Percentiles rank a stretch among this genome's conserved stretches.
Conservation (phyloP, 2,113 vertebrate genomes). For the Gambusia affinis region DNA sequence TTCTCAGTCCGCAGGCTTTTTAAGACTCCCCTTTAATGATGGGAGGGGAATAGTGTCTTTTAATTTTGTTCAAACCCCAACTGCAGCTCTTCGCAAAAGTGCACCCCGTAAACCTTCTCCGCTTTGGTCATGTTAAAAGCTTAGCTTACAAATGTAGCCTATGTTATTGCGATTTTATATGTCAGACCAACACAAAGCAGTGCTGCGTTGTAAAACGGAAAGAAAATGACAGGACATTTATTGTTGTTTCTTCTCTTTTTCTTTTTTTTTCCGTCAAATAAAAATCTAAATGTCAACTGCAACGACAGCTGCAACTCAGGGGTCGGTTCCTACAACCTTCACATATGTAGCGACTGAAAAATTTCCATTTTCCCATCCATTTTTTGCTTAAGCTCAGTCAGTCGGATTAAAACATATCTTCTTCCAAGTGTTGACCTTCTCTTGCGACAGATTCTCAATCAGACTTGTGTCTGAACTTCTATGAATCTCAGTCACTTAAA, state of each 20-base stretch:
- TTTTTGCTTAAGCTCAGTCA: too few relatives aligned
- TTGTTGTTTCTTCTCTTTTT: not conserved
- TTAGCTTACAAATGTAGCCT: too few relatives aligned
- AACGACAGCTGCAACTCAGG: not conserved
- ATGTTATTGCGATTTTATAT: not conserved
- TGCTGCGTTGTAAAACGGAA: not conserved
- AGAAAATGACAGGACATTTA: not conserved
- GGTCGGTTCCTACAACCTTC: not conserved
- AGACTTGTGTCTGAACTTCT: not conserved
- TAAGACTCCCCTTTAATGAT: slow-evolving; percentile 19
- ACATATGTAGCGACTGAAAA: not conserved
- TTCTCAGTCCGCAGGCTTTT: slow-evolving; percentile 10
- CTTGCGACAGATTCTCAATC: not conserved
- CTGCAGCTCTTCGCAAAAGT: not conserved
- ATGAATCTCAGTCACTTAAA: not conserved
- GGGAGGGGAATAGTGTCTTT: not conserved
- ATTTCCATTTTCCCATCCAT: too few relatives aligned
- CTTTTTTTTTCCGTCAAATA: not conserved
- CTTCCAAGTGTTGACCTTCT: not conserved
- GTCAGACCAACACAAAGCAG: too few relatives aligned
- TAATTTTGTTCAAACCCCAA: not conserved
- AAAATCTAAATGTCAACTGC: not conserved
- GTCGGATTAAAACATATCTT: too few relatives aligned
- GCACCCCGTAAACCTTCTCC: not conserved
- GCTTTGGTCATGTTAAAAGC: not conserved